Conservation (phyloP, 2,888 invertebrate genomes). For the Tortricodes alternella region DNA sequence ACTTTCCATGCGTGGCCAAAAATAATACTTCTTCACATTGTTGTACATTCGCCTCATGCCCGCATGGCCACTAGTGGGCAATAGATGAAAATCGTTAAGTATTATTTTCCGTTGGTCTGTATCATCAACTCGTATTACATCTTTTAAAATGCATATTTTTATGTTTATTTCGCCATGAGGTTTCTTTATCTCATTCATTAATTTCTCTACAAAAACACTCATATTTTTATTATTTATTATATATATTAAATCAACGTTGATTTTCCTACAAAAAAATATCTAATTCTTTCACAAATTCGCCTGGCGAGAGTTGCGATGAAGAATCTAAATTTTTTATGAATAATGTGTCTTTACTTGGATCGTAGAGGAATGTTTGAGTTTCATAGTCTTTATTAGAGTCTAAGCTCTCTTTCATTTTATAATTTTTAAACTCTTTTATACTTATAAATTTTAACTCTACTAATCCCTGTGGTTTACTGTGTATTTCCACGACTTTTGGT, state of each 20-base stretch:
- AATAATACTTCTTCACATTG: conserved; percentile 2
- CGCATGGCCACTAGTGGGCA: conserved; percentile 17
- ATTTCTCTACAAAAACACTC: neutral
- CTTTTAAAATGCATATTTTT: neutral
- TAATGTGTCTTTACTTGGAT: neutral
- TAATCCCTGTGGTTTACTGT: neutral
- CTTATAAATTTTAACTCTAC: too few species aligned
- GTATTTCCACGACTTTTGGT: neutral
- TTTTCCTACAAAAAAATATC: neutral
- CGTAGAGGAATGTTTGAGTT: neutral
- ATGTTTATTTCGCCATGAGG: neutral
- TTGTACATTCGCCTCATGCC: conserved; percentile 1
- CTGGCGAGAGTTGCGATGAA: neutral
- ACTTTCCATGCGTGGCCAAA: conserved; percentile 10
- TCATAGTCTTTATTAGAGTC: neutral
- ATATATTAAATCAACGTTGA: neutral
- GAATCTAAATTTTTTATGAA: neutral
- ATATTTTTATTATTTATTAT: neutral
- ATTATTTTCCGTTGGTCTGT: neutral
- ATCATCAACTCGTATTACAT: neutral
- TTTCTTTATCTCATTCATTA: neutral
- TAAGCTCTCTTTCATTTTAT: too few species aligned
- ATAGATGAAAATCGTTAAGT: neutral
- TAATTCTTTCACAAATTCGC: neutral
- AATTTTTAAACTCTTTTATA: too few species aligned